Evolutionary conservation across 1,140 invertebrate genomes (phyloP).

Genomic region (Drosophila baimaii): DNA sequence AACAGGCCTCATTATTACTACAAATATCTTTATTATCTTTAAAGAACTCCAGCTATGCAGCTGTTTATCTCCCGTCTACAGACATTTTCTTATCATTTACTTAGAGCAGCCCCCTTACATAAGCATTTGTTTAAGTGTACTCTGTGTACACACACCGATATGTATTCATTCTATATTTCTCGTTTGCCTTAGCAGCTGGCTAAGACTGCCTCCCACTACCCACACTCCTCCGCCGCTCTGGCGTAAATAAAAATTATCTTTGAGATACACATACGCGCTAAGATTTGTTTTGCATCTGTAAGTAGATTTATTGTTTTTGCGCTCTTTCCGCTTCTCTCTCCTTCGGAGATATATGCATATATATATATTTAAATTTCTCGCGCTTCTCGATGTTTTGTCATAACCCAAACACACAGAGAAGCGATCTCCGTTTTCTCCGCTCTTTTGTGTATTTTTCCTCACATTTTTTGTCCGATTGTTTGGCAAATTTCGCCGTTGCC

Average conservation of each 20-base stretch:
- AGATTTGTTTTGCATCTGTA: conserved; percentile 58
- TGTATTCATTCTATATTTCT: conserved; percentile 63
- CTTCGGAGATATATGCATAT: background rate
- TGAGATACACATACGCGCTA: conserved; percentile 56
- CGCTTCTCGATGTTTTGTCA: conserved; percentile 54
- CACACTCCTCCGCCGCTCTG: background rate
- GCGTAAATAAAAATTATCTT: conserved; percentile 55
- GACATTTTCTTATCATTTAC: background rate
- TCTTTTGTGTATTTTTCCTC: conserved; percentile 60
- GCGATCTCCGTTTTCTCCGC: conserved; percentile 20
- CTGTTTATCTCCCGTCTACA: background rate
- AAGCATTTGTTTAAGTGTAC: conserved; percentile 11
- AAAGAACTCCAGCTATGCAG: background rate
- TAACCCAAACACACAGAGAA: conserved; percentile 38
- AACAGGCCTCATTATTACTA: background rate
- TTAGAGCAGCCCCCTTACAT: too few species aligned
- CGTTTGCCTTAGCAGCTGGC: conserved; percentile 54
- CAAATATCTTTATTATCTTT: background rate
- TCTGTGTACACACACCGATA: conserved; percentile 34
- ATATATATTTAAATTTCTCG: conserved; percentile 29
- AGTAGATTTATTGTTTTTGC: conserved; percentile 62
- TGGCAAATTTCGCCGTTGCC: conserved; percentile 69
- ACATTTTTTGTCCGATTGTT: conserved; percentile 69
- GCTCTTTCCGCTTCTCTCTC: conserved; percentile 21
- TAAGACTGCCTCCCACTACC: conserved; percentile 29